Percentiles rank a stretch among this genome's conserved stretches.
Evolutionary conservation across 2,113 vertebrate species (phyloP).

Genomic region (Polypterus senegalus): DNA sequence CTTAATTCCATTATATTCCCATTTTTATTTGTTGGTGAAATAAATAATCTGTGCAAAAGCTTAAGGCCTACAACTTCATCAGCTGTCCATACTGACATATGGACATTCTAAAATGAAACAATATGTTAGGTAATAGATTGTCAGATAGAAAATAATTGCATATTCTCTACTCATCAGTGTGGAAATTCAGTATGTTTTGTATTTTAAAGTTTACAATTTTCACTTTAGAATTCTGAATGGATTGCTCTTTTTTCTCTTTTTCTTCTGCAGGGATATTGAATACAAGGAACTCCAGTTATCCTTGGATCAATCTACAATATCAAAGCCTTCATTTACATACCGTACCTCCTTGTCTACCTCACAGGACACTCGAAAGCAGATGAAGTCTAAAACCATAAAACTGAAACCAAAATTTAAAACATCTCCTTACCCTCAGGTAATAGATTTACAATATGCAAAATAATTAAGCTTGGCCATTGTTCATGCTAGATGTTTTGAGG

Average conservation of each 20-base stretch:
- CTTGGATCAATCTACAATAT: conserved; percentile 63
- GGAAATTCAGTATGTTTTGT: background rate
- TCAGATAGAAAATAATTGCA: too few relatives aligned
- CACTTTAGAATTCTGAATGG: background rate
- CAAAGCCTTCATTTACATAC: conserved; percentile 57
- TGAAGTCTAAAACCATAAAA: conserved; percentile 63
- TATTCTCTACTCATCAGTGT: too few relatives aligned
- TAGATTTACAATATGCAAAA: too few relatives aligned
- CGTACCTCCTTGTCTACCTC: conserved; percentile 56
- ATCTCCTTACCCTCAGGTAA: conserved; percentile 72
- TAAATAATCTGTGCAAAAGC: too few relatives aligned
- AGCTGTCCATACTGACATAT: too few relatives aligned
- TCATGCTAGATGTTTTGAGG: too few relatives aligned
- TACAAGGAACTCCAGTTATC: conserved; percentile 79
- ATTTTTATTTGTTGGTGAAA: too few relatives aligned
- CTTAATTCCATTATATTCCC: too few relatives aligned
- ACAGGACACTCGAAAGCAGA: conserved; percentile 67
- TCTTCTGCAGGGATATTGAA: conserved; percentile 66
- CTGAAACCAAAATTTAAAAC: conserved; percentile 66
- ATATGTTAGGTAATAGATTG: too few relatives aligned
- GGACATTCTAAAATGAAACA: too few relatives aligned
- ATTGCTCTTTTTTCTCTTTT: conserved; percentile 1
- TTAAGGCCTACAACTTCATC: too few relatives aligned
- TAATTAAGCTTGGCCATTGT: too few relatives aligned
- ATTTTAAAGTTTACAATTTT: background rate